Evolutionary conservation across 2,888 invertebrate genomes (phyloP), one percentile per base, ranked within the genome.

Genomic region (Thumatha senex): DNA sequence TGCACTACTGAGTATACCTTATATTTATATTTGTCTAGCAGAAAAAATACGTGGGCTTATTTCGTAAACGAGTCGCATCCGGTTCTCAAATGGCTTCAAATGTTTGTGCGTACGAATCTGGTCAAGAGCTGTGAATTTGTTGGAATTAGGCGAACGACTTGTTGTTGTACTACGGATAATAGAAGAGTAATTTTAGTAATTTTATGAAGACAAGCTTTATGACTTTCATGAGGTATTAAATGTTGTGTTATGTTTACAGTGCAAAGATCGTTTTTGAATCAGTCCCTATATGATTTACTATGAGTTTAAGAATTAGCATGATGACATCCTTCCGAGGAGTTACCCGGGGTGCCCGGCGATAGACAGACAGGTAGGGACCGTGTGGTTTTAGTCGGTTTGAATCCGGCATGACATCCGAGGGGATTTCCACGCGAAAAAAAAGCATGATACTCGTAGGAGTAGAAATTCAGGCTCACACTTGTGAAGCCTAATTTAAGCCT

Each of bases 11-110:
- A 31, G 14, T 18, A 2, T 2, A 31, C 55, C 30, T 38, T 7
- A 53, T 51, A 49, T 52, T 56, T 46, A 61, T 73, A 70, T 73
- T 76, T 72, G 72, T 65, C 62, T 67, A 72, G 61, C 65, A 69
- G 67, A 73, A 76, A 74, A 67, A 58, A 58, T 52, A 71, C 68
- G 73, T 73, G 61, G 75, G 75, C 59, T 51, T 62, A 65, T 70
- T 70, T 61, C 60, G 74, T 74, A 72, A 76, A 79, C 67, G 62
- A 71, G 74, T 60, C 56, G 58, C 72, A 73, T 80, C 80, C 80
- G 78, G 73, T 42, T 39, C 18, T 29, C 18, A 40, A 29, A 54
- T 61, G 57, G 55, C 58, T 54, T 58, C 54, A 46, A 48, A 60
- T 38, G 30, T 40, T 29, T 58, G 44, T 54, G 54, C 55, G 50